Conservation (phyloP, 2,113 vertebrate genomes). For the Megaptera novaeangliae region DNA sequence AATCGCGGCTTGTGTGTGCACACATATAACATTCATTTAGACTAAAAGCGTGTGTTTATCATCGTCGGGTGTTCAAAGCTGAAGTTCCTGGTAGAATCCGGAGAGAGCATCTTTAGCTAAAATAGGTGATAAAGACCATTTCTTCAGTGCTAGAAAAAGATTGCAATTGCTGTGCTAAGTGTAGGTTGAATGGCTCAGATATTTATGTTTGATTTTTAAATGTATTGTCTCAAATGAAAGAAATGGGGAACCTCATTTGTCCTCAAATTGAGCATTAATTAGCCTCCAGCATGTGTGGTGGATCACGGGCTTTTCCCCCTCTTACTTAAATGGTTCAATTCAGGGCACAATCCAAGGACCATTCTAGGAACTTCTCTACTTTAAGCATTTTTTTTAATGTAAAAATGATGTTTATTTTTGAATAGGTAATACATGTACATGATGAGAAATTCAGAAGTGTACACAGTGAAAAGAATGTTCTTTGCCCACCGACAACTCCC, state of each 20-base stretch:
- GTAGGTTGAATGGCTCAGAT: neutral
- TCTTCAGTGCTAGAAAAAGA: neutral
- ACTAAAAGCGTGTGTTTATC: neutral
- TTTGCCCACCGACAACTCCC: neutral
- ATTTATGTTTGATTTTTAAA: neutral
- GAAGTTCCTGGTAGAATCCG: neutral
- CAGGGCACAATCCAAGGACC: neutral
- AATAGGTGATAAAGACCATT: neutral
- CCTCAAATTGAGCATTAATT: neutral
- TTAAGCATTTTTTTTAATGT: neutral
- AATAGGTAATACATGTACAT: neutral
- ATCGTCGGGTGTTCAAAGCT: neutral
- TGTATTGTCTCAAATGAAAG: neutral
- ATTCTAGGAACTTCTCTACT: neutral
- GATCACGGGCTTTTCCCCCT: neutral
- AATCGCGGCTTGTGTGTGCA: neutral
- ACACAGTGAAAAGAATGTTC: neutral
- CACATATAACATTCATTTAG: neutral
- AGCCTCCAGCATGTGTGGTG: neutral
- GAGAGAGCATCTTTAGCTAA: slow-evolving; percentile 27
- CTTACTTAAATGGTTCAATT: neutral
- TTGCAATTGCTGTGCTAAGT: neutral
- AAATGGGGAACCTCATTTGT: neutral
- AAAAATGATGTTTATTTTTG: neutral
- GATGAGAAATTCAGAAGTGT: neutral